Evolutionary conservation across 1,140 invertebrate genomes (phyloP), one percentile per base, ranked within the genome.

Genomic region (Akabosia matsudoensis): DNA sequence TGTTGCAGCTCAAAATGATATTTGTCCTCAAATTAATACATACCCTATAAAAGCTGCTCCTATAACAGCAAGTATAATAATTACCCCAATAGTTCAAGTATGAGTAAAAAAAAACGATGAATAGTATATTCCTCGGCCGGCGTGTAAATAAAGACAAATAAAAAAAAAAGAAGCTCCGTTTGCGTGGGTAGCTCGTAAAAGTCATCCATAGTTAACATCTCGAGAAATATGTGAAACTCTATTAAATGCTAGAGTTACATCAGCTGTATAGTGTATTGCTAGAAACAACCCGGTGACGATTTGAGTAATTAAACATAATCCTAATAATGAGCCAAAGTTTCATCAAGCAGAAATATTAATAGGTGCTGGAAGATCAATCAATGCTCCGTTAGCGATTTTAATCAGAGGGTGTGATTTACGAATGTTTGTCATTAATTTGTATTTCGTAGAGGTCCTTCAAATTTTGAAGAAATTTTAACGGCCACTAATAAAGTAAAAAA

Each of bases 1-100:
- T 71, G 90, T 90, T 10, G 90, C 90, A 54, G 88, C 89, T 87
- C 89, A 91, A 84, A 90, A 91, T 24, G 88, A 90, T 87, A 91
- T 91, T 88, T 91, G 89, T 26, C 89, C 90, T 86, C 90, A 91
- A 2, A 89, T 89, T 81, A 90, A 82, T 1, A 91, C 89, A 87
- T 91, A 91, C 0, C 90, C 89, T 86, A 91, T 83, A 85, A 91
- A 91, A 30, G 89, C 88, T 74, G 89, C 89, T 83, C 75, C 86
- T 88, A 91, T 91, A 74, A 87, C 82, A 83, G 88, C 37, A 81
- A 90, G 86, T 82, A 90, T 83, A 84, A 90, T 87, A 72, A 87
- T 83, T 74, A 88, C 82, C 78, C 89, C 89, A 28, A 85, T 77
- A 80, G 85, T 78, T 89, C 88, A 90, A 1, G 87, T 86, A 4